Percentiles rank a stretch among this genome's conserved stretches.
Evolutionary conservation across 2,888 invertebrate species (phyloP).

Genomic region (Acleris holmiana): DNA sequence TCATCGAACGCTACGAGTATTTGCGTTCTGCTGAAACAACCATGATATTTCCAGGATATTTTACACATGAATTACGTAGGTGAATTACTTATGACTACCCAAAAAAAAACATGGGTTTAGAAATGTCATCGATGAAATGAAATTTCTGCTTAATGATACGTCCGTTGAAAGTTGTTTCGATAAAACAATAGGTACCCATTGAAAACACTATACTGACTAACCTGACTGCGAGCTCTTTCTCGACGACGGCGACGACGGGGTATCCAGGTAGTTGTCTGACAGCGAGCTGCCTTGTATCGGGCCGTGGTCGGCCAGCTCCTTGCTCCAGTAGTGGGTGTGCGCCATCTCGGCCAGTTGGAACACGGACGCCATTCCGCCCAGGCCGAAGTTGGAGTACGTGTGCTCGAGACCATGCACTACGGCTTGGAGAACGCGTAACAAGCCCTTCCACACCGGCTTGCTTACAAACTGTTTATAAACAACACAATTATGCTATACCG

Average conservation of each 20-base stretch:
- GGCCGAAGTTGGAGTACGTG: conserved; percentile 95
- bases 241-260: conserved; percentile 80
- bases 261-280: conserved; percentile 63
- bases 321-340: conserved; percentile 99
- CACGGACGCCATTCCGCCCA: conserved; percentile 98
- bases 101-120: no score
- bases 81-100: no score
- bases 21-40: no score
- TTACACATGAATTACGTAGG: no score
- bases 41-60: no score
- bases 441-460: conserved; percentile 97
- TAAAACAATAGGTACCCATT: no score
- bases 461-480: conserved; percentile 88
- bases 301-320: conserved; percentile 88
- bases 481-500: conserved; percentile 5
- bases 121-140: no score
- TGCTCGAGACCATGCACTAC: conserved; percentile 95
- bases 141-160: no score
- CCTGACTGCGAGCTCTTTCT: conserved; percentile 89
- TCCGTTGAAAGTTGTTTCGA: no score
- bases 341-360: conserved; percentile 99
- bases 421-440: conserved; percentile 95
- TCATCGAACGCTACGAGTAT: no score
- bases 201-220: conserved; percentile 43
- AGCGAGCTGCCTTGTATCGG: conserved; percentile 75